Base-by-base conservation (phyloP, 1,140 invertebrate species). In the Drosophila paulistorum region DNA sequence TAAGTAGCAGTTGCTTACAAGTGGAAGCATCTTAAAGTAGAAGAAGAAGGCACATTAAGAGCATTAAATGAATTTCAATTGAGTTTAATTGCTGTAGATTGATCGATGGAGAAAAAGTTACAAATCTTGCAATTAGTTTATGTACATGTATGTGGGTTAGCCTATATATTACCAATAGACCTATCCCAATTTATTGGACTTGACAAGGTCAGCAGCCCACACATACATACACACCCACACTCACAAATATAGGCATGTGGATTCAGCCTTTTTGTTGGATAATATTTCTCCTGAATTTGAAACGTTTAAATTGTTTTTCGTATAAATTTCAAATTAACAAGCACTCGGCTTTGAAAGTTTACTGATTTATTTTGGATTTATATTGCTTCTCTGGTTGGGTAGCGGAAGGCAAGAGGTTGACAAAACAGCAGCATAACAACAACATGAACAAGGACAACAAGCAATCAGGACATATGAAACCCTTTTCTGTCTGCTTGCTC, bases 271-370 rank as follows among this genome's bases (percentile, higher is more conserved):
- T 48, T 48, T 1, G 35, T 48, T 48, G 45, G 45, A 51, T 51
- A 51, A 68, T 61, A 65, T 75, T 81, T 77, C 57, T 33, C 3
- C 13, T n/a, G 55, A 35, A 79, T 61, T 65, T 82, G 72, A 77
- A 80, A 62, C 75, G 79, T 63, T 83, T 77, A 86, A 87, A 86
- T 87, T 86, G 79, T 83, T 86, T 87, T 86, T 87, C 69, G 76
- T 87, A 87, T 87, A 87, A 87, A 87, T 86, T 87, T 86, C 83
- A 87, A 87, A 87, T 86, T 86, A 86, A 86, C 83, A 86, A 87
- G 79, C 83, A 75, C 79, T 83, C 70, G 79, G 66, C 65, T 79
- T 23, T 33, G 68, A 75, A 83, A 87, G 83, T 83, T 80, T 79
- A 86, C 83, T 87, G 83, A 86, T 86, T 86, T 86, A 87, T 86